phyloP scores from a whole-genome alignment of 2,113 vertebrate genomes.

The Dolichallabes microphthalmus region DNA sequence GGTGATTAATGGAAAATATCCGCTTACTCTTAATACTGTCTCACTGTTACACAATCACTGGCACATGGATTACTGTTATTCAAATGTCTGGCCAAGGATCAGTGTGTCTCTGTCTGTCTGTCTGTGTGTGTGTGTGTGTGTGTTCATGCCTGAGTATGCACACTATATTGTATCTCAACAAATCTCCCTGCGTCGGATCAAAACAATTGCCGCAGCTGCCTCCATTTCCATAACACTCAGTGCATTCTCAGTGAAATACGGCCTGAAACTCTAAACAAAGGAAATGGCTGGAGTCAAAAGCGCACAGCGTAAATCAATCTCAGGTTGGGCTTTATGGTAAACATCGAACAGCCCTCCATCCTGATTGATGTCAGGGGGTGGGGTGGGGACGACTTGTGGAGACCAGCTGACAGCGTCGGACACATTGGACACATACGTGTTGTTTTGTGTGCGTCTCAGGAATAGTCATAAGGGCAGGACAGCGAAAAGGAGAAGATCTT shows the following conservation, averaged over 20 bases:
- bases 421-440: background rate
- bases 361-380: conserved; percentile 39
- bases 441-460: background rate
- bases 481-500: background rate
- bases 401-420: conserved; percentile 2
- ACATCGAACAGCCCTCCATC: conserved; percentile 12
- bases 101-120: background rate
- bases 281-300: conserved; percentile 9
- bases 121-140: conserved; percentile 23
- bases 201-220: conserved; percentile 36
- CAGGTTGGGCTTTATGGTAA: conserved; percentile 28
- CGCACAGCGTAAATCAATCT: conserved; percentile 19
- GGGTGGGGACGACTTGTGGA: background rate
- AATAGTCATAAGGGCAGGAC: background rate
- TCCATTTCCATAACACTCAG: conserved; percentile 27
- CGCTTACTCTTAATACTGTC: conserved; percentile 7
- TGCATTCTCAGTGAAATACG: conserved; percentile 26
- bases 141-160: conserved; percentile 8
- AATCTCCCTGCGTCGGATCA: conserved; percentile 5
- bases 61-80: background rate
- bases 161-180: background rate
- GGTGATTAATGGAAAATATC: conserved; percentile 1
- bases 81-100: background rate
- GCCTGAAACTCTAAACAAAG: conserved; percentile 33
- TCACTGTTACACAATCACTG: conserved; percentile 1